These are phyloP conservation scores for Athene cunicularia DNA, from an alignment of 2,113 vertebrate genomes.

Conservation along the genomic window DNA sequence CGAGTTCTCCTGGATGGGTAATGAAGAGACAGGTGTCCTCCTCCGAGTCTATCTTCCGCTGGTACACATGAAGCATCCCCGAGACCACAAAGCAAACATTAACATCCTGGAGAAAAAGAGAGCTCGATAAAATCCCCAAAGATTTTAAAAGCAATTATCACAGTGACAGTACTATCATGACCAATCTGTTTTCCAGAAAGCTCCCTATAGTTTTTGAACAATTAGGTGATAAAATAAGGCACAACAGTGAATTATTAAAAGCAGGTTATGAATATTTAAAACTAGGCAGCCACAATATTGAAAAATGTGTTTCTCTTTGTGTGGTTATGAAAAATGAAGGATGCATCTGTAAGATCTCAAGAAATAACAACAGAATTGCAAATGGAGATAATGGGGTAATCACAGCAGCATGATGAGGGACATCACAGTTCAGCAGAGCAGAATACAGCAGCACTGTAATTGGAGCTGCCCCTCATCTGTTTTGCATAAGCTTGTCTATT, in stretches of 20 bases:
- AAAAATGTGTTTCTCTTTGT: background rate
- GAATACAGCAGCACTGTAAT: background rate
- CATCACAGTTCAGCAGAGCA: background rate
- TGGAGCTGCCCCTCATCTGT: background rate
- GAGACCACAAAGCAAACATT: conserved; percentile 91
- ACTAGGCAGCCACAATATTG: background rate
- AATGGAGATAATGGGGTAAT: background rate
- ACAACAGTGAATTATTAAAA: conserved; percentile 57
- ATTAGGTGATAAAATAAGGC: conserved; percentile 37
- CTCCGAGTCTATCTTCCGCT: conserved; percentile 88
- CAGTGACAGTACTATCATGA: background rate
- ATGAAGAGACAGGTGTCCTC: conserved; percentile 91
- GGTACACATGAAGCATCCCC: conserved; percentile 89
- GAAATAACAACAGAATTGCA: background rate
- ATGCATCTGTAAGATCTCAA: background rate
- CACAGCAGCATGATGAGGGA: background rate
- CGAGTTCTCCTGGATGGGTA: conserved; percentile 90
- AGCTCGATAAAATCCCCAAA: background rate
- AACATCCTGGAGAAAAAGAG: conserved; percentile 79
- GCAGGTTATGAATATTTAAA: conserved; percentile 43
- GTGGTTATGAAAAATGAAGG: background rate
- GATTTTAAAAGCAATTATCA: background rate
- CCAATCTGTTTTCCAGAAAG: background rate
- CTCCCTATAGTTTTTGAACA: background rate
- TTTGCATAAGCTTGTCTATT: background rate